Evolutionary conservation across 1,140 invertebrate species (phyloP), one percentile per base, ranked within the genome.

Genomic region (Cotesia chilonis): DNA sequence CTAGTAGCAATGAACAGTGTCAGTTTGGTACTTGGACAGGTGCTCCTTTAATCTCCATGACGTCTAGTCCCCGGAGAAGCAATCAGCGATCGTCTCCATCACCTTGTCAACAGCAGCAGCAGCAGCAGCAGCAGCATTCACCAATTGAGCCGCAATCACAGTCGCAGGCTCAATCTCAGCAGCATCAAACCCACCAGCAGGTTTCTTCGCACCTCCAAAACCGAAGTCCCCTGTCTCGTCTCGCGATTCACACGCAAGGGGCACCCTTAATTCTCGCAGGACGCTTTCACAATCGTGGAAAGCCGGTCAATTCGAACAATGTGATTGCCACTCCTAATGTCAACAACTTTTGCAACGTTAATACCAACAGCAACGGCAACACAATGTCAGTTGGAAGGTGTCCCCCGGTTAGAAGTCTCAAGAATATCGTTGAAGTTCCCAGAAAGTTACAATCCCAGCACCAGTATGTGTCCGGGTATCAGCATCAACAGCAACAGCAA

Each of bases 161-260:
- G 41, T 0, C 41, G 41, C 41, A 47, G 37, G 28, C 28, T 28
- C 28, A 28, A 28, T 28, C 28, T 28, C 70, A 75, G 68, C 73
- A 69, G 41, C 71, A 76, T 59, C 73, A 76, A 65, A 67, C 41
- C 54, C 69, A 75, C 66, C 75, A 77, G 73, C 80, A 79, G 75
- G 54, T 79, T 57, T 70, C 76, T 67, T 52, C 74, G 73, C 79
- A 85, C 76, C 76, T 81, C 76, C 81, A 82, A 12, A 86, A 80
- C 63, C 85, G 88, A 67, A 88, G 85, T 77, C 90, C 90, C 6
- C 84, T 92, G 51, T 88, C 90, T 0, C 85, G 92, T 76, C 83
- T 94, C 68, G 93, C 92, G 2, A 91, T 92, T 75, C 93, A 94
- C 80, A 92, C 92, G 35, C 92, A 93, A 78, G 93, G 93, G 17